These are phyloP conservation scores for Gymnocheta viridis DNA, from an alignment of 2,888 invertebrate genomes.

Conservation along the genomic window DNA sequence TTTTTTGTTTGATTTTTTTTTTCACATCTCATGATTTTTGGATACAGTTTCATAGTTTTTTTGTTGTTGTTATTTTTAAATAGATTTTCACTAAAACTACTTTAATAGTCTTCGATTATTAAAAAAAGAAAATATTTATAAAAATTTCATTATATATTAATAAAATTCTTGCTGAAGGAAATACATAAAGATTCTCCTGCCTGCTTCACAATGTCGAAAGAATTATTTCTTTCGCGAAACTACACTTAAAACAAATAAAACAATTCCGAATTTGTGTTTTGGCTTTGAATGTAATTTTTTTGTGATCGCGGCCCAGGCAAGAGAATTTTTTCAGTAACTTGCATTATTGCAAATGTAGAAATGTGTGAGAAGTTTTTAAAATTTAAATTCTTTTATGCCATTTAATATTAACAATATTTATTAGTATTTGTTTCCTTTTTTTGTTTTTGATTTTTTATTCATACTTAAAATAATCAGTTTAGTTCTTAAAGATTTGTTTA, in stretches of 20 bases:
- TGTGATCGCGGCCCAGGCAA: too few relatives aligned
- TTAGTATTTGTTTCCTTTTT: constrained; percentile 33
- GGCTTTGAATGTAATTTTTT: too few relatives aligned
- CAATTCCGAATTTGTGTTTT: too few relatives aligned
- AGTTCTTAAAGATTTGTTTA: constrained; percentile 56
- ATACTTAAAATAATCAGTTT: constrained; percentile 65
- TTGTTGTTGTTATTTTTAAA: not conserved
- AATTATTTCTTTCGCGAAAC: too few relatives aligned
- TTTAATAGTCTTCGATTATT: constrained; percentile 38
- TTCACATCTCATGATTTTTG: constrained; percentile 48
- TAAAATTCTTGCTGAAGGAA: not conserved
- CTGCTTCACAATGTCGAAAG: too few relatives aligned
- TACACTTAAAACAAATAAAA: too few relatives aligned
- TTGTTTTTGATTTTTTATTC: constrained; percentile 13
- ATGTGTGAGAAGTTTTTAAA: not conserved
- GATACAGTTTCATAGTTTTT: constrained; percentile 39
- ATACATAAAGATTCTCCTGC: too few relatives aligned
- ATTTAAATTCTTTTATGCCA: not conserved
- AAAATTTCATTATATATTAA: constrained; percentile 9
- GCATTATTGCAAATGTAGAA: not conserved
- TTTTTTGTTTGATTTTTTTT: constrained; percentile 73
- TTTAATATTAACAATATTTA: not conserved
- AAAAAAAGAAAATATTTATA: constrained; percentile 25
- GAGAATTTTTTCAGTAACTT: not conserved
- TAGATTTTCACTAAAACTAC: constrained; percentile 45